Conservation (phyloP, 1,140 invertebrate species). For the Trypoxylus dichotomus region DNA sequence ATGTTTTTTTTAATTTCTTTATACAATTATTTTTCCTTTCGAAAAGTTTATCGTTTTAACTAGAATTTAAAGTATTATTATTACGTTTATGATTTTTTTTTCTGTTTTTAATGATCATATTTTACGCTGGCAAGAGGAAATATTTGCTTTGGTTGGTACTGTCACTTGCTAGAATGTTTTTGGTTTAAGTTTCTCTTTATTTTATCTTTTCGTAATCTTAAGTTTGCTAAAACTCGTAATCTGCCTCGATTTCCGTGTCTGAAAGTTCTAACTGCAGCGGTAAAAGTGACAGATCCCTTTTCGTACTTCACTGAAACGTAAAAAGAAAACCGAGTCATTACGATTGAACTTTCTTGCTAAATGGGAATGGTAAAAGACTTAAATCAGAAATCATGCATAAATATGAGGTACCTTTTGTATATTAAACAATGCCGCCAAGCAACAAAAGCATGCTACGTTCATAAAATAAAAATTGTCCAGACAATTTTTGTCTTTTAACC, state of each 20-base stretch:
- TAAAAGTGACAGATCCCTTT: neutral
- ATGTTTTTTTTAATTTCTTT: neutral
- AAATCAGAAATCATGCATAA: too few relatives aligned
- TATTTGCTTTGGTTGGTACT: too few relatives aligned
- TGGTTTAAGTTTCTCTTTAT: neutral
- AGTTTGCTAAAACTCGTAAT: neutral
- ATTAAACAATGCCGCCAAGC: too few relatives aligned
- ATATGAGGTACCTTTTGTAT: too few relatives aligned
- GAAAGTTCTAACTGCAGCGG: neutral
- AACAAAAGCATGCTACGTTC: too few relatives aligned
- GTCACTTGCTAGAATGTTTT: neutral
- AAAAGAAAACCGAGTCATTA: neutral
- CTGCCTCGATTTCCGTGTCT: neutral
- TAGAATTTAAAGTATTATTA: neutral
- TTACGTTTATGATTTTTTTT: neutral
- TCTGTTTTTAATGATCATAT: neutral
- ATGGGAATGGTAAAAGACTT: too few relatives aligned
- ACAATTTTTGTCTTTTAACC: too few relatives aligned
- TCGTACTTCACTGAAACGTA: conserved; percentile 10
- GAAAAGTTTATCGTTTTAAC: neutral
- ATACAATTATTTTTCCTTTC: neutral
- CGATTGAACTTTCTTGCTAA: too few relatives aligned
- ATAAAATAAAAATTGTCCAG: too few relatives aligned
- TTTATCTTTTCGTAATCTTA: neutral
- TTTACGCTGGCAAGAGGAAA: neutral